Conservation (phyloP, 2,888 invertebrate species). For the Diarsia rubi region DNA sequence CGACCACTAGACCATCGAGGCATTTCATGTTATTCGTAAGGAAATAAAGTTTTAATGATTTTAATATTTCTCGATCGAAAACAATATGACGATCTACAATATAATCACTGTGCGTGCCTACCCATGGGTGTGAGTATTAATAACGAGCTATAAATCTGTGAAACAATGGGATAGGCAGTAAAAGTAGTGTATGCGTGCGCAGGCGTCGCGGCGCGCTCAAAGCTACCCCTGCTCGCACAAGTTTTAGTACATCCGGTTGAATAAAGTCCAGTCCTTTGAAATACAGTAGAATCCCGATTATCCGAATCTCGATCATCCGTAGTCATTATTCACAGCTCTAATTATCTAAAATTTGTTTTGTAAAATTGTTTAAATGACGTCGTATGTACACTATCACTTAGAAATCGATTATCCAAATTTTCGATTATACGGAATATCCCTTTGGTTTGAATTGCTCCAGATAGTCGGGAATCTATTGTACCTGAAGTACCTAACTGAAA, state of each 20-base stretch:
- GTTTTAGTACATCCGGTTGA: slow-evolving; percentile 17
- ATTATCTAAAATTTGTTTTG: no score
- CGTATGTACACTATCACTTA: no score
- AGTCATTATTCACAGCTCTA: no score
- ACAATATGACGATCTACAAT: slow-evolving; percentile 38
- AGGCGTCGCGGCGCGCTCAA: slow-evolving; percentile 58
- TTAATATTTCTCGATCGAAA: slow-evolving; percentile 37
- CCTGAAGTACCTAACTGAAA: not conserved
- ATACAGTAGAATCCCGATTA: slow-evolving; percentile 8
- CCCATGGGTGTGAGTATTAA: slow-evolving; percentile 56
- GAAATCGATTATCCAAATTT: no score
- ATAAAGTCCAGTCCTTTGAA: not conserved
- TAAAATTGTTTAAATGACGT: no score
- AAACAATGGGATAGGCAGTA: slow-evolving; percentile 55
- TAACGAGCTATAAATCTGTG: slow-evolving; percentile 55
- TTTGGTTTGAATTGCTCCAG: no score
- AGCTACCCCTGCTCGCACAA: slow-evolving; percentile 42
- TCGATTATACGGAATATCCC: no score
- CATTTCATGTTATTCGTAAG: not conserved
- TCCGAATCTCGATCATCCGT: slow-evolving; percentile 12
- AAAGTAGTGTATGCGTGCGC: slow-evolving; percentile 59
- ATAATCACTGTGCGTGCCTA: slow-evolving; percentile 54
- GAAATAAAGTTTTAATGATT: slow-evolving; percentile 1
- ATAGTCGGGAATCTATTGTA: no score
- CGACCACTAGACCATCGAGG: no score